Conservation (phyloP, 2,888 invertebrate species). For the Balanococcus diminutus region DNA sequence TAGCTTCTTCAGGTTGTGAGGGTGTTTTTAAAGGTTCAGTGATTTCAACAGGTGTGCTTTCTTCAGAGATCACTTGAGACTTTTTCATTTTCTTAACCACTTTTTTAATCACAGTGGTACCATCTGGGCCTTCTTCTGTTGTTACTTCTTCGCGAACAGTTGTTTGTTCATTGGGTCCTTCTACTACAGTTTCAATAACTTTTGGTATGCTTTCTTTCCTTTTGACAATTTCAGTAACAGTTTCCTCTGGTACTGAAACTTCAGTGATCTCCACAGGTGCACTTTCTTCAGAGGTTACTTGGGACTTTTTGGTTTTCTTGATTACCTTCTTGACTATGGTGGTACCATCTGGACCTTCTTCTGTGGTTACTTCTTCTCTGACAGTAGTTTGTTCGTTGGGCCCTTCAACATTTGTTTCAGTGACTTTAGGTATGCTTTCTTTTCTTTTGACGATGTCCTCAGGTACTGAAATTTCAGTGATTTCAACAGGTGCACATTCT, state of each 20-base stretch:
- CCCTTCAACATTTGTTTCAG: not conserved
- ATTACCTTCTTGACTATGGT: conserved; percentile 60
- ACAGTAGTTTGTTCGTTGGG: not conserved
- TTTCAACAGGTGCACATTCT: not conserved
- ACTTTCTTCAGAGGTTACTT: conserved; percentile 57
- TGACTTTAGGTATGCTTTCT: not conserved
- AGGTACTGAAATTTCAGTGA: conserved; percentile 53
- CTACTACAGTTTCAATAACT: not conserved
- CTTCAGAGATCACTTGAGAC: conserved; percentile 60
- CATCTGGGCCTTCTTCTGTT: conserved; percentile 58
- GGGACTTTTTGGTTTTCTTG: not conserved
- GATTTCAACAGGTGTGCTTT: conserved; percentile 58
- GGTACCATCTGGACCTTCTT: conserved; percentile 60
- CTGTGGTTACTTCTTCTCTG: conserved; percentile 57
- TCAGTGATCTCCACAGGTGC: too few species aligned
- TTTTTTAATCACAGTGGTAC: conserved; percentile 62
- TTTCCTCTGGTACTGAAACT: not conserved
- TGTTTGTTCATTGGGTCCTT: not conserved
- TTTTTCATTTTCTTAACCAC: conserved; percentile 59
- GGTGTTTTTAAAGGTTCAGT: too few species aligned
- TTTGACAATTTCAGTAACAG: not conserved
- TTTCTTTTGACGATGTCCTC: not conserved
- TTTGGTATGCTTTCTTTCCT: not conserved
- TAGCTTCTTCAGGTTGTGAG: not conserved
- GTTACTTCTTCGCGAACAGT: not conserved